Percentiles rank a stretch among this genome's conserved stretches.
Evolutionary conservation across 2,888 invertebrate genomes (phyloP).

Genomic region (Torymus auratus): DNA sequence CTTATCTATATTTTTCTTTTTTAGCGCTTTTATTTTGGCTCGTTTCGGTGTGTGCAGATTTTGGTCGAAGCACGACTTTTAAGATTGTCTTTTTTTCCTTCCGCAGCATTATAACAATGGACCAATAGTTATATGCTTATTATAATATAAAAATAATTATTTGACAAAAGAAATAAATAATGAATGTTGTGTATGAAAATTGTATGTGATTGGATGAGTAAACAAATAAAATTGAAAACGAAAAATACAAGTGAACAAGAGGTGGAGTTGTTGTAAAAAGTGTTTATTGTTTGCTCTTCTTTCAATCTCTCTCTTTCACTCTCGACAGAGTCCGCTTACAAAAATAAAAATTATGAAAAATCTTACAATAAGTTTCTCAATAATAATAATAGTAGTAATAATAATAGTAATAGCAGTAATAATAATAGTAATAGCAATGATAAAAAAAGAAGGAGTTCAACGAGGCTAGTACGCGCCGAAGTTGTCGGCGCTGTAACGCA

Average conservation of each 20-base stretch:
- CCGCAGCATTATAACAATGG: neutral
- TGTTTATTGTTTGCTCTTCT: constrained; percentile 49
- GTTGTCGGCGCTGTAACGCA: neutral
- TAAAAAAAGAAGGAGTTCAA: constrained; percentile 1
- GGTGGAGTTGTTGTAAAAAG: constrained; percentile 41
- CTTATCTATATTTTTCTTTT: too few species aligned
- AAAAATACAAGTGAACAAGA: constrained; percentile 26
- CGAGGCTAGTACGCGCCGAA: neutral
- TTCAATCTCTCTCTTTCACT: too few species aligned
- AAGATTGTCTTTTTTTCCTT: too few species aligned
- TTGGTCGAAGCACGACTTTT: constrained; percentile 48
- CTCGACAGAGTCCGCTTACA: constrained; percentile 53
- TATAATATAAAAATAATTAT: neutral
- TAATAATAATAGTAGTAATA: neutral
- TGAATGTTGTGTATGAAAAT: neutral
- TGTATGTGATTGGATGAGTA: neutral
- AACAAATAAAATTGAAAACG: neutral
- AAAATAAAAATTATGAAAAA: constrained; percentile 56
- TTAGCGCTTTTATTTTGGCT: constrained; percentile 5
- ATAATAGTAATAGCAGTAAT: neutral
- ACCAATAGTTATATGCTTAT: neutral
- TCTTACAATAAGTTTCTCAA: constrained; percentile 23
- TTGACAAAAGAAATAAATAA: neutral
- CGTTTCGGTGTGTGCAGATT: constrained; percentile 1
- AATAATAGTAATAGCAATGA: neutral